These are phyloP conservation scores for Magallana angulata DNA, from an alignment of 1,140 invertebrate species.

Conservation along the genomic window DNA sequence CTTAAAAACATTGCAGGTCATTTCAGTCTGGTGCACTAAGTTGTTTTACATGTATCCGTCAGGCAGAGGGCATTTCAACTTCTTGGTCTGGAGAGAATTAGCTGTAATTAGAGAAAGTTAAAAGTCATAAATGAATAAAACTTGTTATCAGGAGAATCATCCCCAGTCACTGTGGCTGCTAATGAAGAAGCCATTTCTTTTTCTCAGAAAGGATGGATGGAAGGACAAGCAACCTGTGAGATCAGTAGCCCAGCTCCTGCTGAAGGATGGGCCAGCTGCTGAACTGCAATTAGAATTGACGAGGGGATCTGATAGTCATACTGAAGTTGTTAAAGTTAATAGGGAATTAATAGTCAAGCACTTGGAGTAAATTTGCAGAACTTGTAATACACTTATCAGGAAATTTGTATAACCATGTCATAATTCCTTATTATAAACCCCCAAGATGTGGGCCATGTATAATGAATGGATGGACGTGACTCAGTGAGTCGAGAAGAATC, in stretches of 20 bases:
- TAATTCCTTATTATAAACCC: neutral
- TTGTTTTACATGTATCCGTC: constrained; percentile 21
- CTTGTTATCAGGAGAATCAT: constrained; percentile 6
- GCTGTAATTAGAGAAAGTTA: neutral
- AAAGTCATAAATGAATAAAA: constrained; percentile 19
- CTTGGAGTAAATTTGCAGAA: constrained; percentile 26
- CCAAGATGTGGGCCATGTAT: neutral
- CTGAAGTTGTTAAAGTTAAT: constrained; percentile 29
- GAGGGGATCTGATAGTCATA: constrained; percentile 6
- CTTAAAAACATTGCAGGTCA: constrained; percentile 31
- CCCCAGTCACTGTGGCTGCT: neutral
- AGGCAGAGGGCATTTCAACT: neutral
- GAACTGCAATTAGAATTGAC: constrained; percentile 2
- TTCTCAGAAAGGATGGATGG: neutral
- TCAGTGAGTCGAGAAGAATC: too few relatives aligned
- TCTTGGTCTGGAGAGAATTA: constrained; percentile 11
- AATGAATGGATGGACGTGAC: neutral
- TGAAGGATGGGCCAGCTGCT: constrained; percentile 14
- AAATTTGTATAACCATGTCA: constrained; percentile 11
- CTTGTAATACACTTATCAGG: constrained; percentile 31
- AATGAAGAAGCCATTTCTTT: neutral
- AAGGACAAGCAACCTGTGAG: constrained; percentile 4
- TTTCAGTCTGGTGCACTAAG: constrained; percentile 3
- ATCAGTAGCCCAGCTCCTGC: neutral
- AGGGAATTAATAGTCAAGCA: constrained; percentile 37